phyloP scores from a whole-genome alignment of 2,888 invertebrate genomes.

The Ectemnius continuus region DNA sequence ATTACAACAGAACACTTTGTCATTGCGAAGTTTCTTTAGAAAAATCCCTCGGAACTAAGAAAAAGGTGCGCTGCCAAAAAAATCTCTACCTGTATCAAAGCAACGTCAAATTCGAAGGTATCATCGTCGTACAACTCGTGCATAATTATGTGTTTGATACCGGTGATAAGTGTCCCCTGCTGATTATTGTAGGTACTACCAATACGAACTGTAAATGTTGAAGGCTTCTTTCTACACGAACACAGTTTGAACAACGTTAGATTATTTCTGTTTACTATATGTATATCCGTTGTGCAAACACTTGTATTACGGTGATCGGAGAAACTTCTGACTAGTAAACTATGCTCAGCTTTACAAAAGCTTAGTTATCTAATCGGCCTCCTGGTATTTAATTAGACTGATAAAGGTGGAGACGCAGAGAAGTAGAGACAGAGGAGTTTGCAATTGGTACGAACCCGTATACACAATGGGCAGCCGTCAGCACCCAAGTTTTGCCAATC shows the following conservation, averaged over 20 bases:
- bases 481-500: constrained; percentile 67
- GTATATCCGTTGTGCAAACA: too few relatives aligned
- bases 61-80: too few relatives aligned
- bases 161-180: constrained; percentile 46
- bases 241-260: background rate
- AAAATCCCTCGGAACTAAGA: too few relatives aligned
- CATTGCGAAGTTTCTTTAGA: background rate
- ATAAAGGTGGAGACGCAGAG: too few relatives aligned
- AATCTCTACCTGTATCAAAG: constrained; percentile 72
- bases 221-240: background rate
- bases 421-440: background rate
- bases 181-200: constrained; percentile 58
- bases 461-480: constrained; percentile 75
- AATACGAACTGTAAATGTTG: constrained; percentile 51
- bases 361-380: constrained; percentile 3
- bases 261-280: too few relatives aligned
- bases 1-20: background rate
- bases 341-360: too few relatives aligned
- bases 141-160: constrained; percentile 66
- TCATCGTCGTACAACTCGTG: constrained; percentile 70
- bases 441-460: constrained; percentile 28
- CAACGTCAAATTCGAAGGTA: constrained; percentile 78
- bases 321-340: too few relatives aligned
- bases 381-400: constrained; percentile 6
- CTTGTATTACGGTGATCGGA: too few relatives aligned